Conservation (phyloP, 2,113 vertebrate species). For the Pomatorhinus ruficollis region DNA sequence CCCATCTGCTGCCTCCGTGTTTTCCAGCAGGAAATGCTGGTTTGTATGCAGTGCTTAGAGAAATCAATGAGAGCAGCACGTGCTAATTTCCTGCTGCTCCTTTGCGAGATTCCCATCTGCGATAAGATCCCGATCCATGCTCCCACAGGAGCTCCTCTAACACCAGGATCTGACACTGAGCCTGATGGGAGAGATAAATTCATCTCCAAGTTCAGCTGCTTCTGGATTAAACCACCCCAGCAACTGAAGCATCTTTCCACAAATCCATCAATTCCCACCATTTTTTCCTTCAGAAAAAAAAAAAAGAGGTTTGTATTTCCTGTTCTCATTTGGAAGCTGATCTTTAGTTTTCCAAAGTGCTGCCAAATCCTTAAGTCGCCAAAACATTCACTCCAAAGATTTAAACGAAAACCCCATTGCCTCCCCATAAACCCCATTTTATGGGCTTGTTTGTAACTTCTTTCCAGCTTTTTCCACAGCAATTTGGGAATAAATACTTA, state of each 20-base stretch:
- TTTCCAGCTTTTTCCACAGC: not conserved
- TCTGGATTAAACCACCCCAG: not conserved
- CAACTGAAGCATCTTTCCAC: not conserved
- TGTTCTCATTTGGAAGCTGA: not conserved
- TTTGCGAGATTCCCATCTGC: not conserved
- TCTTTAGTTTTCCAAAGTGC: not conserved
- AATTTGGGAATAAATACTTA: not conserved
- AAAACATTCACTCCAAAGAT: not conserved
- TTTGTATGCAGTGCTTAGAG: not conserved
- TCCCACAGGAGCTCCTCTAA: not conserved
- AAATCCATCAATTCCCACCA: not conserved
- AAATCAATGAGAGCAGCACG: constrained; percentile 15
- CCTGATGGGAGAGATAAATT: not conserved
- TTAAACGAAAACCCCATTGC: not conserved
- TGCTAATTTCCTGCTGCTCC: constrained; percentile 20
- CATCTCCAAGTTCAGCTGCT: not conserved
- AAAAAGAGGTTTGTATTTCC: accelerated
- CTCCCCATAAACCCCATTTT: not conserved
- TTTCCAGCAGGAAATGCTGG: not conserved
- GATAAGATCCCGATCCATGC: accelerated
- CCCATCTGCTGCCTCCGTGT: not conserved
- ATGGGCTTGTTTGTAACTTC: not conserved
- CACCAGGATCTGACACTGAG: not conserved
- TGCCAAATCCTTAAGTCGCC: not conserved
- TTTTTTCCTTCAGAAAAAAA: not conserved